These are phyloP conservation scores for Limnothrissa miodon DNA, from an alignment of 2,113 vertebrate species.

Conservation along the genomic window DNA sequence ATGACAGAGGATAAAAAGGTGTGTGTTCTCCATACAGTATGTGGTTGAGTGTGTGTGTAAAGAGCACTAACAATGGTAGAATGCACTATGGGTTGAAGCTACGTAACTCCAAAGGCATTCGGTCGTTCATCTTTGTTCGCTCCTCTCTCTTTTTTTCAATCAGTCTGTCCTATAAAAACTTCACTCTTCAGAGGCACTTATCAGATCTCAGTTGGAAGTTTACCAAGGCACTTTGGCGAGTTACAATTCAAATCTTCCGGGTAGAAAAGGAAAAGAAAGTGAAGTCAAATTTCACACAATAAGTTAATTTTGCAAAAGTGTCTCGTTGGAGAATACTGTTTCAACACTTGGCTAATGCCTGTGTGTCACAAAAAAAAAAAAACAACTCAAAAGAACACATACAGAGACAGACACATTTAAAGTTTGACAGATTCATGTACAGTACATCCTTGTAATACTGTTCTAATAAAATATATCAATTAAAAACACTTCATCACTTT, in stretches of 20 bases:
- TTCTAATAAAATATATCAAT: constrained; percentile 36
- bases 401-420: constrained; percentile 34
- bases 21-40: constrained; percentile 21
- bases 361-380: constrained; percentile 36
- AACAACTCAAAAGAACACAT: constrained; percentile 36
- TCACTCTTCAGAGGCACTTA: constrained; percentile 49
- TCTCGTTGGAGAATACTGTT: constrained; percentile 66
- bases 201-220: constrained; percentile 21
- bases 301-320: constrained; percentile 75
- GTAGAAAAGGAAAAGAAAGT: constrained; percentile 39
- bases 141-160: background rate
- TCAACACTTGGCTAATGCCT: constrained; percentile 40
- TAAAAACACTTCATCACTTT: constrained; percentile 39
- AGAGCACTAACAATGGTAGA: constrained; percentile 43
- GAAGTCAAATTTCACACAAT: constrained; percentile 63
- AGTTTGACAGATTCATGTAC: constrained; percentile 23
- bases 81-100: constrained; percentile 39
- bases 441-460: constrained; percentile 24
- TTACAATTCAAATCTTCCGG: constrained; percentile 53
- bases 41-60: constrained; percentile 24
- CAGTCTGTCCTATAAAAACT: constrained; percentile 38
- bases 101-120: constrained; percentile 38
- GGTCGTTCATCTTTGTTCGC: constrained; percentile 38
- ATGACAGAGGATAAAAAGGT: background rate
- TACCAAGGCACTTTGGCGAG: constrained; percentile 73